A percentile compares a stretch with the other conserved stretches of the same genome.
These are phyloP conservation scores for Atta texana DNA, from an alignment of 1,140 invertebrate species.

Conservation along the genomic window DNA sequence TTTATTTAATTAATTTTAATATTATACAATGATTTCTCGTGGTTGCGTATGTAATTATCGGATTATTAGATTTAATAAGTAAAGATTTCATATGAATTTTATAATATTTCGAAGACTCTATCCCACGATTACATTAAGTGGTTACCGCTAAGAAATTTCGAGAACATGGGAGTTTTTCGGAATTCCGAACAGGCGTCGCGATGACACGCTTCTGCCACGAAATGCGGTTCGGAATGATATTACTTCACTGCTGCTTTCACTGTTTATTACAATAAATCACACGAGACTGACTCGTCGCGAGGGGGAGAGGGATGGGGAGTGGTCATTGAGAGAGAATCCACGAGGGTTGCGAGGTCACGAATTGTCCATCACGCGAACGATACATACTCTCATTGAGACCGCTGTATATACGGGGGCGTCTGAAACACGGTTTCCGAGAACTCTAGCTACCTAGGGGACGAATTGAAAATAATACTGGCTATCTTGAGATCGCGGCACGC, in stretches of 20 bases:
- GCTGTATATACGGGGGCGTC: not conserved
- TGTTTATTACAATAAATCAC: not conserved
- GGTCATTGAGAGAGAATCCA: not conserved
- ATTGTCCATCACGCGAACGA: not conserved
- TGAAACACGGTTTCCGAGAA: not conserved
- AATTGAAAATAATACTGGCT: slow-evolving; percentile 23
- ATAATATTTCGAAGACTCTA: no score
- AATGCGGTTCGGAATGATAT: slow-evolving; percentile 56
- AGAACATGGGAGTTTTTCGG: no score
- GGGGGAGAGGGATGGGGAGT: not conserved
- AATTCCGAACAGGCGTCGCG: not conserved
- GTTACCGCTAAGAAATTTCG: no score
- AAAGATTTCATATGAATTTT: no score
- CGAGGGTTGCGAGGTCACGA: slow-evolving; percentile 10
- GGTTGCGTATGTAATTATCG: no score
- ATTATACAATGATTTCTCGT: no score
- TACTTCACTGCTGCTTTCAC: slow-evolving; percentile 45
- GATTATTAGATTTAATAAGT: no score
- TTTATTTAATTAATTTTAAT: no score
- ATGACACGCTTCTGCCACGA: slow-evolving; percentile 20
- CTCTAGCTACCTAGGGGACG: slow-evolving; percentile 18
- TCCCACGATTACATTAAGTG: no score
- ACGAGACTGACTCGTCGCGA: not conserved
- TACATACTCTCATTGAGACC: not conserved
- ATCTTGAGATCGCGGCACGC: slow-evolving; percentile 30